Conservation (phyloP, 2,113 vertebrate species). For the Microcebus tavaratra region DNA sequence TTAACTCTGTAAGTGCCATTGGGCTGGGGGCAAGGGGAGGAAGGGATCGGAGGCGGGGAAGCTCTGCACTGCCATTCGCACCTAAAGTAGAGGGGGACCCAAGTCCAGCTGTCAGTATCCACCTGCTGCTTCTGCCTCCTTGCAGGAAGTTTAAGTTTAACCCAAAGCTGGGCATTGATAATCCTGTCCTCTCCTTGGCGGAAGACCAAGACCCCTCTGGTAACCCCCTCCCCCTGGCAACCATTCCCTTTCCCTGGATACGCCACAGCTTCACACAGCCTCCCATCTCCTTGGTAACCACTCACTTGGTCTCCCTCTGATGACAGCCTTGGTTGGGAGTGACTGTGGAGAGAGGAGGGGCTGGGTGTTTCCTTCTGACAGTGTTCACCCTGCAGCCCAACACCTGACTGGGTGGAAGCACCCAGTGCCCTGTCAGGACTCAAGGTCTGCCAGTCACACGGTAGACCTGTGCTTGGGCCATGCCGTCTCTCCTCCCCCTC, state of each 20-base stretch:
- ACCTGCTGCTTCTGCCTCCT: constrained; percentile 58
- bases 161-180: constrained; percentile 95
- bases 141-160: constrained; percentile 94
- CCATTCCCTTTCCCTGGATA: background rate
- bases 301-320: background rate
- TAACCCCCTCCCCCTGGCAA: constrained; percentile 74
- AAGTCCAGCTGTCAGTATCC: background rate
- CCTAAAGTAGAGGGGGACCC: background rate
- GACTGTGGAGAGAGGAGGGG: background rate
- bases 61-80: background rate
- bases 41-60: background rate
- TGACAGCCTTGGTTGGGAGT: background rate
- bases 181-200: constrained; percentile 91
- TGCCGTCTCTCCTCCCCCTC: background rate
- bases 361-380: background rate
- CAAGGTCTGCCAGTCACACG: background rate
- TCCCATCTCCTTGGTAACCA: constrained; percentile 43
- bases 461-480: background rate
- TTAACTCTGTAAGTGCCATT: constrained; percentile 83
- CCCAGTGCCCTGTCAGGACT: background rate
- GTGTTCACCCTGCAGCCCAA: background rate
- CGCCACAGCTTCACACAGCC: background rate
- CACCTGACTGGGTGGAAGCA: background rate
- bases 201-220: constrained; percentile 87
- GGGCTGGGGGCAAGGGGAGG: background rate